A percentile compares a stretch with the other conserved stretches of the same genome.
Evolutionary conservation across 2,888 invertebrate genomes (phyloP).

Genomic region (Bruchidius siliquastri): DNA sequence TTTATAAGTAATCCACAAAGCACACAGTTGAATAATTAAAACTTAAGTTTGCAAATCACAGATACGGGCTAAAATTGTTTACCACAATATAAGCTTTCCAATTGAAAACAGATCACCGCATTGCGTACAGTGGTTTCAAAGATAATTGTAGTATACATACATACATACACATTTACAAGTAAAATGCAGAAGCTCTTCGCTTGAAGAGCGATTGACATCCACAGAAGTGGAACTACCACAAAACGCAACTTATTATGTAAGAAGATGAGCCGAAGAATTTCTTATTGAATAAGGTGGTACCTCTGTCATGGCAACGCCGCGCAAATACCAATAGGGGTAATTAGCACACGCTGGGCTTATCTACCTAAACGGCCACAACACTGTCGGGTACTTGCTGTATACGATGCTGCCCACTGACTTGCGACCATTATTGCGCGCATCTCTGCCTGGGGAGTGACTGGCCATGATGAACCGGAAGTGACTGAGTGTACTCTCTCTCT

Average conservation of each 20-base stretch:
- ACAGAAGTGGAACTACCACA: slow-evolving; percentile 1
- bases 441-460: neutral
- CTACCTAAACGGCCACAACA: slow-evolving; percentile 15
- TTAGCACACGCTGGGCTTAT: slow-evolving; percentile 31
- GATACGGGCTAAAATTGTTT: no score
- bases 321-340: slow-evolving; percentile 22
- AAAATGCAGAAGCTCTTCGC: no score
- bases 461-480: neutral
- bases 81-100: no score
- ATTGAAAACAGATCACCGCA: no score
- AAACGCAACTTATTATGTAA: neutral
- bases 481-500: neutral
- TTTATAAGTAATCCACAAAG: no score
- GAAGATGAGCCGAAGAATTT: neutral
- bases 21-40: no score
- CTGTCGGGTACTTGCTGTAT: slow-evolving; percentile 17
- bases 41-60: no score
- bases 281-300: neutral
- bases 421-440: slow-evolving; percentile 18
- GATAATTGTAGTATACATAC: no score
- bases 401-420: slow-evolving; percentile 17
- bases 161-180: no score
- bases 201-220: no score
- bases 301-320: neutral
- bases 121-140: no score